Base-by-base conservation (phyloP, 2,888 invertebrate genomes). In the Choristoneura rosaceana region DNA sequence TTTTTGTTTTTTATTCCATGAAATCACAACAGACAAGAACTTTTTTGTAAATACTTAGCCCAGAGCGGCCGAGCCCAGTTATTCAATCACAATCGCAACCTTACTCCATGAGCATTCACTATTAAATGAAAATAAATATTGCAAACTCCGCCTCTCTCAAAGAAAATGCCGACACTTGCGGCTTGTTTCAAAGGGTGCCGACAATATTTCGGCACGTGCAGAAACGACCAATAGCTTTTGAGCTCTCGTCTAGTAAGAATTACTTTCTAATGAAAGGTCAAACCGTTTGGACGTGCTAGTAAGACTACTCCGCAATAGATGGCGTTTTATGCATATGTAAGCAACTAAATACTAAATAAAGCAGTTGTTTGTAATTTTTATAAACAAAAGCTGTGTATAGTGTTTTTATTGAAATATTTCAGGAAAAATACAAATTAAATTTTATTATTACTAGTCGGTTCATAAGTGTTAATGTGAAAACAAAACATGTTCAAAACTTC, bases 91-190 rank as follows among this genome's bases (percentile, higher is more conserved):
- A 2, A 50, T 34, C 34, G 5, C 50, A 17, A 52, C 52, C 8
- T 8, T 17, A 52, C 52, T 52, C 52, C 9, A 52, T 17, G 9
- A 52, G 17, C 15, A 17, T 17, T n/a, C 17, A 17, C 9, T 9
- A 2, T 17, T 8, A 15, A 52, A 52, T 52, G 52, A 52, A 52
- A 52, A n/a, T 14, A 14, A 15, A 17, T 17, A 15, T 8, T 15
- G 8, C 4, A n/a, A 9, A 3, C 17, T 17, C 52, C 3, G 52
- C 15, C 15, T 2, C 52, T 52, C 52, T 15, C 15, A 73, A 69
- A 73, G 73, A 59, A 45, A 63, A 73, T 25, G 64, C 73, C 73
- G 73, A 33, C 73, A 41, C 38, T 38, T 47, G 67, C 71, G 67
- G 67, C 67, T 47, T 25, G 3, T 3, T 3, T 50, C 73, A 73